These are phyloP conservation scores for Micrasema minimum DNA, from an alignment of 1,140 invertebrate species.

Conservation along the genomic window DNA sequence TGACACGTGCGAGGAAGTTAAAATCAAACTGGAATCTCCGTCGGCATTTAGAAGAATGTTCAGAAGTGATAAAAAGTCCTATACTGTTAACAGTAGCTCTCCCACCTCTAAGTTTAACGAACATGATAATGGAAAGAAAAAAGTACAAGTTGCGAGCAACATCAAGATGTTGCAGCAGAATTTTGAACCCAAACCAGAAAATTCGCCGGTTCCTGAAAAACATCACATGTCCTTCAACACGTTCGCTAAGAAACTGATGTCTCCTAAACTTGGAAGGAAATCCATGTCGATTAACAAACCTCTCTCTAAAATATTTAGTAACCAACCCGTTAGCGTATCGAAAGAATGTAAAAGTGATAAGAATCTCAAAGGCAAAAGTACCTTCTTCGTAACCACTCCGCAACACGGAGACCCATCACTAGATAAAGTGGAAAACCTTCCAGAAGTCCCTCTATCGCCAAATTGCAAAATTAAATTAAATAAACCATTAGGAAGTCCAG, in stretches of 20 bases:
- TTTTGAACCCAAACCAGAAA: constrained; percentile 43
- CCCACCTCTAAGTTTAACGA: constrained; percentile 2
- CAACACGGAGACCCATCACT: neutral
- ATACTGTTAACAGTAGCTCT: constrained; percentile 40
- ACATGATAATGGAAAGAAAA: constrained; percentile 41
- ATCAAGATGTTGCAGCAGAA: constrained; percentile 46
- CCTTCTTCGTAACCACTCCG: constrained; percentile 49
- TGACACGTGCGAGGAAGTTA: constrained; percentile 40
- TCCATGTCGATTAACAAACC: constrained; percentile 53
- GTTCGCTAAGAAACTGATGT: constrained; percentile 62
- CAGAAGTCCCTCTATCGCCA: constrained; percentile 21
- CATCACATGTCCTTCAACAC: constrained; percentile 57
- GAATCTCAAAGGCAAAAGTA: constrained; percentile 48
- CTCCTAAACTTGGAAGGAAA: constrained; percentile 61
- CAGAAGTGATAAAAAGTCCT: constrained; percentile 48
- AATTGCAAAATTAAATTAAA: constrained; percentile 29
- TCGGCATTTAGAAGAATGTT: constrained; percentile 48
- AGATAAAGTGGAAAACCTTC: constrained; percentile 10
- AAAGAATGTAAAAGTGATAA: constrained; percentile 44
- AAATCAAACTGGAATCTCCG: constrained; percentile 32
- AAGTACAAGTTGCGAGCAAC: constrained; percentile 43
- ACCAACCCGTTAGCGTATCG: constrained; percentile 2
- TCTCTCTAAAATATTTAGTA: constrained; percentile 48
- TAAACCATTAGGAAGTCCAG: constrained; percentile 18
- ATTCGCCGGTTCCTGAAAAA: constrained; percentile 22